Evolutionary conservation across 2,113 vertebrate species (phyloP), one percentile per base, ranked within the genome.

Genomic region (Pteruthius melanotis): DNA sequence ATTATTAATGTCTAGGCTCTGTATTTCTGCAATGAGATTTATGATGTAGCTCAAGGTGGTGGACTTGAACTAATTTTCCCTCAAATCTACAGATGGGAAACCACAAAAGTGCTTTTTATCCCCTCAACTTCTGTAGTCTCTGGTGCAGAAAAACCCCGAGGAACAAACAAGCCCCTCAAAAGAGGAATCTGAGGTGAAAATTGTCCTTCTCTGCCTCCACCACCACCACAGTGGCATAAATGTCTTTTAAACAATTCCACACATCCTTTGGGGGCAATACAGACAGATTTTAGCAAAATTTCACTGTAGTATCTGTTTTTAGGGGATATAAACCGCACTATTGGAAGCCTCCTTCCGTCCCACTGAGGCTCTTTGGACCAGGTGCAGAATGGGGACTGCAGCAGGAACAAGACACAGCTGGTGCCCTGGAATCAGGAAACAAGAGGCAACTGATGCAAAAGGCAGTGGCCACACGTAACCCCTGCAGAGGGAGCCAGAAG

Each of bases 381-480:
- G 40, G 26, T 56, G 24, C 81, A 81, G 80, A 71, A 47, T 4
- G 0, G 1, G 23, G 10, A 50, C 33, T 47, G 71, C 56, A 75
- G 68, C 35, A 76, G 94, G 49, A 86, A 42, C 42, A 75, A 69
- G 47, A 78, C 85, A 66, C 47, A 80, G 82, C 35, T 21, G 52
- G 44, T 42, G 87, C 69, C 60, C 40, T 59, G 82, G 85, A 68
- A 79, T 19, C 26, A 30, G 37, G 23, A 75, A 65, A 54, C 74
- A 50, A 50, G 78, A 63, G 21, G 27, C 35, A 54, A 64, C 45
- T 44, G 76, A 82, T 84, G 44, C n/a, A 75, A 56, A 92, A 94
- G 21, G 37, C 87, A 72, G 10, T 1, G 6, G 40, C 52, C 7
- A 4, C 6, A 2, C 0, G 0, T 27, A 52, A 35, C 60, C 33